Evolutionary conservation across 2,113 vertebrate genomes (phyloP), one percentile per base, ranked within the genome.

Genomic region (Anoplopoma fimbria): DNA sequence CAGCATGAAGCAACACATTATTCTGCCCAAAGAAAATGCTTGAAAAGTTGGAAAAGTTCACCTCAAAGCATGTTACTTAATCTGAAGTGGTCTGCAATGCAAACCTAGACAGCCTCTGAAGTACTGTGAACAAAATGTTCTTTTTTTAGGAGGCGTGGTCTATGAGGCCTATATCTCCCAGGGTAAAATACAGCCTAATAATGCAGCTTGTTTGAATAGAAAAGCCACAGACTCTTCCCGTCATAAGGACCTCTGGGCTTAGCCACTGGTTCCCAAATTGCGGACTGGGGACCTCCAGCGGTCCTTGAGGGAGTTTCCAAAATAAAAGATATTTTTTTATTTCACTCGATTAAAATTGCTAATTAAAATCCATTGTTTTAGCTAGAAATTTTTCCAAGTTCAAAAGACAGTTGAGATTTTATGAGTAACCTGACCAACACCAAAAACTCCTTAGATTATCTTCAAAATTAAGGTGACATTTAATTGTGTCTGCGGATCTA

Each of bases 91-190:
- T 89, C 81, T 88, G 81, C 81, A 75, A 78, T 69, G 89, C 91
- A 93, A 88, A 91, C 85, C 61, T 76, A 93, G 87, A 84, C 88
- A 64, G 88, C 85, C 89, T 92, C 85, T 87, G 81, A 85, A 85
- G 79, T 88, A 87, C 87, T 69, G 87, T 87, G 94, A 93, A 95
- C 93, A 95, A 93, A 94, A 94, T 95, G 93, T 95, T 89, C 92
- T 86, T 81, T 84, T 68, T 80, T 36, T 40, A 71, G 87, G 89
- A 91, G 94, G 94, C 84, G 89, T 93, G 94, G 92, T 84, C 78
- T 73, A 58, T 80, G 67, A 85, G 84, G 87, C 90, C 86, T 80
- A 14, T 90, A 84, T 85, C 84, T 84, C 58, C 72, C 76, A 49
- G 74, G 78, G 74, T 85, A 83, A 86, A 89, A 85, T 70, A 75